phyloP scores from a whole-genome alignment of 2,113 vertebrate genomes.

The Sapayoa aenigma region DNA sequence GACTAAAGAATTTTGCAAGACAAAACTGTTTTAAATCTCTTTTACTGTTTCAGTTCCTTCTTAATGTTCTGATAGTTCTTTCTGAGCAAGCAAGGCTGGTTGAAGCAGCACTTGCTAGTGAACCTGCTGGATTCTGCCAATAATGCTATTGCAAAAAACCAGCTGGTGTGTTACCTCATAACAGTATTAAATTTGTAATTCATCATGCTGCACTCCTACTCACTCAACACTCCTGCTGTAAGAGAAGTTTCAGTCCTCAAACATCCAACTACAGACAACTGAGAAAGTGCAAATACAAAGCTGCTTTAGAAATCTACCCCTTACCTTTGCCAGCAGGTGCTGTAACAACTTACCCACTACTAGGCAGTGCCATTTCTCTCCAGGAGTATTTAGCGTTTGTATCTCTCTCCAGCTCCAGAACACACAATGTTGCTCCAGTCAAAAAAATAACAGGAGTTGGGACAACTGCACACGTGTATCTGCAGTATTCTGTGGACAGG shows the following conservation, averaged over 20 bases:
- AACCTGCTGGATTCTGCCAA: not conserved
- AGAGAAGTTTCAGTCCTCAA: not conserved
- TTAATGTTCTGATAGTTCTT: not conserved
- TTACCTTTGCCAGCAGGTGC: not conserved
- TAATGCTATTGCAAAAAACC: not conserved
- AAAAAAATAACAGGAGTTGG: not conserved
- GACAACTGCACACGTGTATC: not conserved
- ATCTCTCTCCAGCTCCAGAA: not conserved
- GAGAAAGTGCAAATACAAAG: not conserved
- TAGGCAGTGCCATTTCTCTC: not conserved
- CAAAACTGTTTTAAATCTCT: not conserved
- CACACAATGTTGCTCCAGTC: accelerated
- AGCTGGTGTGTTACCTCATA: not conserved
- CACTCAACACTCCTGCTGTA: not conserved
- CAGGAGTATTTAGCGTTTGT: not conserved
- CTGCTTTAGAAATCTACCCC: not conserved
- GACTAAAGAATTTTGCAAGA: not conserved
- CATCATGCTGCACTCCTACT: not conserved
- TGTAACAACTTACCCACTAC: not conserved
- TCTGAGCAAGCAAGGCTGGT: not conserved
- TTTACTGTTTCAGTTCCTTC: not conserved
- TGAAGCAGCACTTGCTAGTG: not conserved
- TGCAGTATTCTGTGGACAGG: not conserved
- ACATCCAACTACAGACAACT: not conserved
- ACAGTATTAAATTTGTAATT: not conserved